phyloP scores from a whole-genome alignment of 2,888 invertebrate species.

The Pheosia tremula region DNA sequence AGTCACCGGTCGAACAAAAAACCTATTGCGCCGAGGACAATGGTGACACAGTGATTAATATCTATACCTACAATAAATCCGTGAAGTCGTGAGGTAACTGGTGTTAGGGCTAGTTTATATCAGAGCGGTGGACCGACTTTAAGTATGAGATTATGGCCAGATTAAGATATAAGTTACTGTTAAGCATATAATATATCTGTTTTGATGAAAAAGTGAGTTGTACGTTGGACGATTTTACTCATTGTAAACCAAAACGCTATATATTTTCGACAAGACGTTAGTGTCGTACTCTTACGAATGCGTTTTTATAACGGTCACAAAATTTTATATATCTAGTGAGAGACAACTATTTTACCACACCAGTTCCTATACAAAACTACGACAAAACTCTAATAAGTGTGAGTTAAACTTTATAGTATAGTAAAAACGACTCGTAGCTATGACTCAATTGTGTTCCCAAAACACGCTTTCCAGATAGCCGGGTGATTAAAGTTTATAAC shows the following conservation, averaged over 20 bases:
- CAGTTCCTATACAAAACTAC: not conserved
- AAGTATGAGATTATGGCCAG: too few relatives aligned
- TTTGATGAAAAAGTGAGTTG: too few relatives aligned
- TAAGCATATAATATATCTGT: too few relatives aligned
- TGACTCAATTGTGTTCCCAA: conserved; percentile 35
- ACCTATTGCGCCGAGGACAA: conserved; percentile 60
- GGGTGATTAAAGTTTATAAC: conserved; percentile 45
- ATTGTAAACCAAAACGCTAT: too few relatives aligned
- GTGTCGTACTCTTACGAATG: not conserved
- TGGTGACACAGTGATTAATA: conserved; percentile 73
- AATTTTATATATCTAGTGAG: not conserved
- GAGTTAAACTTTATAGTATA: conserved; percentile 9
- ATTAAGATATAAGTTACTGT: too few relatives aligned
- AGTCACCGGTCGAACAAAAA: conserved; percentile 65
- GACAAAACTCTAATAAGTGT: conserved; percentile 1
- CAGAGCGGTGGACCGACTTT: not conserved
- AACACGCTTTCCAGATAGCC: conserved; percentile 31
- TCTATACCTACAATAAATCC: conserved; percentile 51
- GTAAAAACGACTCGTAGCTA: conserved; percentile 17
- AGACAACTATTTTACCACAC: not conserved
- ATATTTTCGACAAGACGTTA: too few relatives aligned
- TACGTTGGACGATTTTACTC: not conserved
- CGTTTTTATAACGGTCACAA: not conserved
- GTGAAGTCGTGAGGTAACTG: conserved; percentile 24
- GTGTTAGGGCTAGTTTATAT: conserved; percentile 10